Evolutionary conservation across 2,888 invertebrate genomes (phyloP), one percentile per base, ranked within the genome.

Genomic region (Andrena fulva): DNA sequence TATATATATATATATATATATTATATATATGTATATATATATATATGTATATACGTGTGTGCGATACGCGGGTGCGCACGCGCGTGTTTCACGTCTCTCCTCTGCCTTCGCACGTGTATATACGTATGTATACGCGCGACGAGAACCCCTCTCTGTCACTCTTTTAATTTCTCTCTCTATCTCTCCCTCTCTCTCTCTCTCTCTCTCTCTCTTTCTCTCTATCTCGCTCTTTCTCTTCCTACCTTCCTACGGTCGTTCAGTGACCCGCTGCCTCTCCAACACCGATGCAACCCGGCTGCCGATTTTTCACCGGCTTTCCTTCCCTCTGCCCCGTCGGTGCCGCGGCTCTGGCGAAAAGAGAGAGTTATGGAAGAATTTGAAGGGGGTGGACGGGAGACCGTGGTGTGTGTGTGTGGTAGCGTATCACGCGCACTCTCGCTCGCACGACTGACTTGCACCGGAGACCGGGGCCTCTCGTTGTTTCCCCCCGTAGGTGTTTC

Each of bases 51-150:
- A 20, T 71, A 29, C 60, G 75, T 63, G 54, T 48, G 59, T 72
- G 68, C 56, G 68, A 75, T 73, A 73, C 79, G 74, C 80, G 73
- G 54, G 62, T 52, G 88, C 87, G 81, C 87, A 84, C 84, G 81
- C 87, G 86, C 87, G 88, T 79, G 62, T 80, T 72, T 80, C 87
- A 80, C 86, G 80, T 80, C 69, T 85, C 88, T 87, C 85, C 76
- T 87, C 82, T 80, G 68, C 77, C 77, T 80, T 62, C 62, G 80
- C 80, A 81, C 88, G 88, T 80, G 76, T 82, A 80, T 86, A 82
- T 74, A 77, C 62, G 70, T 81, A 64, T 77, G 79, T 83, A 75
- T 82, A 77, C 54, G 85, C 82, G 69, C 79, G 84, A 84, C 84
- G 84, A 84, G 76, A 84, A 79, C 73, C 77, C 77, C 75, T 69